These are phyloP conservation scores for Axea sp. DNA, from an alignment of 2,888 invertebrate species.

Conservation along the genomic window DNA sequence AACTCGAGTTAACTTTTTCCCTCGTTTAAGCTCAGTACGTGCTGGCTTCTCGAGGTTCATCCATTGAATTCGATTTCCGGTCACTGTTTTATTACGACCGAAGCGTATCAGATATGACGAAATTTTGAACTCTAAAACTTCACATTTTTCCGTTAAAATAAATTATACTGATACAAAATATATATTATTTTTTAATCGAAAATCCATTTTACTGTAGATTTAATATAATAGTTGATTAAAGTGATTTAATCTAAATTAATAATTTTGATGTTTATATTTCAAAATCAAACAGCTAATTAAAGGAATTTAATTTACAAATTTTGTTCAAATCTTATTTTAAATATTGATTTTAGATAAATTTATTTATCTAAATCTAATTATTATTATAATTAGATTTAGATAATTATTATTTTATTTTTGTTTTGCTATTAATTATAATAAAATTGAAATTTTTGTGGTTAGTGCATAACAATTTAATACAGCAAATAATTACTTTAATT, in stretches of 20 bases:
- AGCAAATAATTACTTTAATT: no score
- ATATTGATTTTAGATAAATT: no score
- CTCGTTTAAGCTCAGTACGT: constrained; percentile 61
- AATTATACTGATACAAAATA: constrained; percentile 42
- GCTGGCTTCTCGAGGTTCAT: constrained; percentile 60
- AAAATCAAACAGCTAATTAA: not conserved
- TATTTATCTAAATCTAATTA: no score
- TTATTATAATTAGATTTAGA: no score
- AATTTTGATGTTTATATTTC: not conserved
- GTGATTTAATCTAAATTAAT: constrained; percentile 17
- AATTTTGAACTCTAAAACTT: constrained; percentile 54
- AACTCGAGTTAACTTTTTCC: constrained; percentile 62
- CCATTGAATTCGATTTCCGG: constrained; percentile 63
- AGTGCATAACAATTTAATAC: no score
- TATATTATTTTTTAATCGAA: constrained; percentile 45
- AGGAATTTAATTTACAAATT: not conserved
- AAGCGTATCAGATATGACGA: constrained; percentile 58
- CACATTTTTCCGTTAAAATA: constrained; percentile 39
- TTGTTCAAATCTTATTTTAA: no score
- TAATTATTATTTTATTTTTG: no score
- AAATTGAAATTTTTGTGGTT: no score
- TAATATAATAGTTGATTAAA: constrained; percentile 10
- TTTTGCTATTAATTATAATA: no score
- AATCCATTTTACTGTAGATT: constrained; percentile 1
- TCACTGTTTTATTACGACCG: constrained; percentile 61